Evolutionary conservation across 1,140 invertebrate genomes (phyloP).

Genomic region (Gonioctena quinquepunctata): DNA sequence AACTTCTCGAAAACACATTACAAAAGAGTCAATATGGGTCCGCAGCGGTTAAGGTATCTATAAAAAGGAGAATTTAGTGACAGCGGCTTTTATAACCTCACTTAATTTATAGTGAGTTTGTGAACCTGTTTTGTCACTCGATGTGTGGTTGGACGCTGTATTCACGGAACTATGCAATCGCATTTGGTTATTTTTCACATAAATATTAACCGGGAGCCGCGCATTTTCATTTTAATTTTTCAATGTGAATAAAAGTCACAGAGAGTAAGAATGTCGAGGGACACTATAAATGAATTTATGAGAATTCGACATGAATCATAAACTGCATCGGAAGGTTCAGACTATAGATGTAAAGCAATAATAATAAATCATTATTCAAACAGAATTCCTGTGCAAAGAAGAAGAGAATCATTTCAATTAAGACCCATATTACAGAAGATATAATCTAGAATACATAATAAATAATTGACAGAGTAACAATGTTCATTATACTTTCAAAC

Average conservation of each 20-base stretch:
- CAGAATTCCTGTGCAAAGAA: no score
- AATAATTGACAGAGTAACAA: no score
- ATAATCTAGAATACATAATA: no score
- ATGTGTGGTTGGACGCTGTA: constrained; percentile 34
- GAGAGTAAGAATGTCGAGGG: constrained; percentile 37
- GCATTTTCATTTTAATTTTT: constrained; percentile 41
- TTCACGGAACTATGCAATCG: constrained; percentile 25
- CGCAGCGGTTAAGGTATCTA: constrained; percentile 4
- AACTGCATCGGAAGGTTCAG: no score
- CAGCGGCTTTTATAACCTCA: constrained; percentile 29
- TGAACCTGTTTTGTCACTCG: constrained; percentile 48
- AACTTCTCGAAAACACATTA: constrained; percentile 23
- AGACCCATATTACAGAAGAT: no score
- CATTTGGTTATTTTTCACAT: constrained; percentile 44
- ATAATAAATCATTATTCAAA: no score
- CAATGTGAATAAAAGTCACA: constrained; percentile 38
- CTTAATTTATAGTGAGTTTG: constrained; percentile 39
- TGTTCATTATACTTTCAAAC: no score
- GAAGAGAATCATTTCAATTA: no score
- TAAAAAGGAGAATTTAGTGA: constrained; percentile 32
- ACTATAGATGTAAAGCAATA: no score
- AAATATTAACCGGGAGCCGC: constrained; percentile 40
- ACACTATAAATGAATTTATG: neutral
- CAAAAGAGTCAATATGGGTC: constrained; percentile 24
- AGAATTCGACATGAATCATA: neutral